These are phyloP conservation scores for Campoletis raptor DNA, from an alignment of 2,888 invertebrate genomes.

Conservation along the genomic window DNA sequence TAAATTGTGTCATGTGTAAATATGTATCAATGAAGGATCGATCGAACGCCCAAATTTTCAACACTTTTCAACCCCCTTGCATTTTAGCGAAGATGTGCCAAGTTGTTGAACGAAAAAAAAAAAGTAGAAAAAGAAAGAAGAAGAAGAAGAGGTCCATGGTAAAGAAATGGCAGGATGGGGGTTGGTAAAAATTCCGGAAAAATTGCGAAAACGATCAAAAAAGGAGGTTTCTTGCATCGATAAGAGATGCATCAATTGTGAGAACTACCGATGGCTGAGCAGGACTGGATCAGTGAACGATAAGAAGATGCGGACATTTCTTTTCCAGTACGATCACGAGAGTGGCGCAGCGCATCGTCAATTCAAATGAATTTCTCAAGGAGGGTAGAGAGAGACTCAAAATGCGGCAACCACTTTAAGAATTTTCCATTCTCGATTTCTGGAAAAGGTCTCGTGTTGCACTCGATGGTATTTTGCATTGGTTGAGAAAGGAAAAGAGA, in stretches of 20 bases:
- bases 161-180: not conserved
- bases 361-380: constrained; percentile 54
- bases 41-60: not conserved
- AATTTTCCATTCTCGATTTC: constrained; percentile 52
- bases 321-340: not conserved
- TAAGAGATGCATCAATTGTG: not conserved
- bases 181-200: not conserved
- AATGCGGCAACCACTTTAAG: not conserved
- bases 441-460: constrained; percentile 13
- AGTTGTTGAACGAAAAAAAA: not conserved
- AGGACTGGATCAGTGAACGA: not conserved
- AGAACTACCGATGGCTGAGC: not conserved
- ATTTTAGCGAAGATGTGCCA: not conserved
- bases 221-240: not conserved
- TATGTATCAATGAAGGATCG: not conserved
- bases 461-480: constrained; percentile 1
- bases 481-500: not conserved
- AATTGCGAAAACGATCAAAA: not conserved
- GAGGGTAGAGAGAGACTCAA: constrained; percentile 33
- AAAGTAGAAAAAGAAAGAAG: not conserved
- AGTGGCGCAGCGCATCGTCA: not conserved
- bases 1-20: not conserved
- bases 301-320: not conserved
- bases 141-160: not conserved
- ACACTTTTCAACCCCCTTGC: not conserved